A percentile compares a stretch with the other conserved stretches of the same genome.
phyloP scores from a whole-genome alignment of 2,797 vertebrate genomes.

The Tapirus indicus region DNA sequence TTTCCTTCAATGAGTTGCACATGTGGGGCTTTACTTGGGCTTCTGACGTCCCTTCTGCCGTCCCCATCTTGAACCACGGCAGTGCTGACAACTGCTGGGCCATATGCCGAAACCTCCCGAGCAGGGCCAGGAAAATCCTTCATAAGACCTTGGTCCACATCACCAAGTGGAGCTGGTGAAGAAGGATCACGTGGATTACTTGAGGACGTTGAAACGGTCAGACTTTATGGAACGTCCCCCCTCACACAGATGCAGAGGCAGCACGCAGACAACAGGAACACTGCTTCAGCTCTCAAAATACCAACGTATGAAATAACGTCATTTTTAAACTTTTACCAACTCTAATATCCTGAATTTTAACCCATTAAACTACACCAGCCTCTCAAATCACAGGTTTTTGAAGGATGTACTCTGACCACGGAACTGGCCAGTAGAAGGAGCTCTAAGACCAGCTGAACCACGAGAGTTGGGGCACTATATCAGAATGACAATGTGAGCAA shows the following conservation, averaged over 20 bases:
- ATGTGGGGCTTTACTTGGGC: conserved; percentile 82
- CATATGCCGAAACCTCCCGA: conserved; percentile 78
- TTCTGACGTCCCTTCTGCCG: conserved; percentile 85
- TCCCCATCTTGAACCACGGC: conserved; percentile 83
- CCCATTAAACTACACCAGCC: neutral
- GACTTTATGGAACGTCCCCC: neutral
- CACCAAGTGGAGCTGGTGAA: conserved; percentile 88
- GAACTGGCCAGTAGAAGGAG: conserved; percentile 61
- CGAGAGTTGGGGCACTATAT: neutral
- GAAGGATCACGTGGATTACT: conserved; percentile 14
- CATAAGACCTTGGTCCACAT: conserved; percentile 87
- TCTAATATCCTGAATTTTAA: conserved; percentile 55
- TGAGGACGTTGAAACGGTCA: neutral
- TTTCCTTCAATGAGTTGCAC: conserved; percentile 90
- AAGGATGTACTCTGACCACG: neutral
- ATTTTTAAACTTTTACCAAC: conserved; percentile 37
- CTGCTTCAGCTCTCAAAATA: neutral
- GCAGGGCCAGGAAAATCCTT: conserved; percentile 82
- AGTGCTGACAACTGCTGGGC: conserved; percentile 75
- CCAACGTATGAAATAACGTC: neutral
- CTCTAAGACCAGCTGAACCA: conserved; percentile 49
- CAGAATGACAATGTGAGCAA: neutral
- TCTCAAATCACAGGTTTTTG: neutral
- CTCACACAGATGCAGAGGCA: neutral
- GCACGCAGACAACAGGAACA: neutral